Evolutionary conservation across 2,113 vertebrate genomes (phyloP), one percentile per base, ranked within the genome.

Genomic region (Zeus faber): DNA sequence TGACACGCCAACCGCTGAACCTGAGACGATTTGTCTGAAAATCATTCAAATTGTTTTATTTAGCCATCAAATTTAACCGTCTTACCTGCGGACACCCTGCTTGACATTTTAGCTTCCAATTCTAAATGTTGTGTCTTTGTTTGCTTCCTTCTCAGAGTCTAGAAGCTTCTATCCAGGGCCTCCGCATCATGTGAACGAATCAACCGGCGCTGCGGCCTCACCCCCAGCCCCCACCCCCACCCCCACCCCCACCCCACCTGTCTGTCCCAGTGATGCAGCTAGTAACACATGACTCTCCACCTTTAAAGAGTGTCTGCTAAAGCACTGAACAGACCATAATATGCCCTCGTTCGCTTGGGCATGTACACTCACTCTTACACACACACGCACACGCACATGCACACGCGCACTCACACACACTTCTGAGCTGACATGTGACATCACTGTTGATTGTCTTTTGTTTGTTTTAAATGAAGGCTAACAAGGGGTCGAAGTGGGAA

Each of bases 81-180:
- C n/a, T n/a, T n/a, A n/a, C n/a, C n/a, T n/a, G n/a, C n/a, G n/a
- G n/a, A n/a, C n/a, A n/a, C n/a, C n/a, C n/a, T n/a, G n/a, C n/a
- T n/a, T n/a, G n/a, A n/a, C n/a, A n/a, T n/a, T n/a, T n/a, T n/a
- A n/a, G n/a, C n/a, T n/a, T n/a, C n/a, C n/a, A n/a, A n/a, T n/a
- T 13, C 25, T 62, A 45, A 76, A 41, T 49, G 9, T n/a, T 3
- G 2, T 37, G 4, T 50, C 59, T 57, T 4, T 25, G 2, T 66
- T 7, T 45, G 27, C 67, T 35, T 80, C 56, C 59, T 79, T 58
- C 63, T 20, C 82, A 98, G 97, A 95, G 94, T 83, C 90, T 99
- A 86, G 97, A 99, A 90, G 95, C 96, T 45, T 96, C 93, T 26
- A 93, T 99, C 86, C 96, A 98, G 89, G 96, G 96, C 67, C 91